A percentile compares a stretch with the other conserved stretches of the same genome.
phyloP scores from a whole-genome alignment of 2,888 invertebrate species.

The Nomada fabriciana region DNA sequence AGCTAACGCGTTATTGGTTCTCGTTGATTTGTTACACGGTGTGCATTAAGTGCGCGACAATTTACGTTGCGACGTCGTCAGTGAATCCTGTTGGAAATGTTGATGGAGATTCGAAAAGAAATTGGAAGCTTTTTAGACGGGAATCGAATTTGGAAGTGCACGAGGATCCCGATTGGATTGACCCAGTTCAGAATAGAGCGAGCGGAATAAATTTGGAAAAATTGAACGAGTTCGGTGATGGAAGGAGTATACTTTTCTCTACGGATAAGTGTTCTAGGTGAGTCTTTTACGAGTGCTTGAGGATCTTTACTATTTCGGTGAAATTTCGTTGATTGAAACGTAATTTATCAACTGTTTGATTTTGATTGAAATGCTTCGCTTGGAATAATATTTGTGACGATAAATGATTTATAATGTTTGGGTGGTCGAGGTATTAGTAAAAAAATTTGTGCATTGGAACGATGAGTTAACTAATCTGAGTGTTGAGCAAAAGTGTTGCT shows the following conservation, averaged over 20 bases:
- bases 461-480: too few relatives aligned
- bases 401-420: too few relatives aligned
- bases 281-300: background rate
- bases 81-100: background rate
- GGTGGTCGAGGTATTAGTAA: too few relatives aligned
- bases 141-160: background rate
- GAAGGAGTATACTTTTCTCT: conserved; percentile 11
- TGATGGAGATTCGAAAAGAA: background rate
- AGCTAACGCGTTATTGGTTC: conserved; percentile 7
- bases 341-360: too few relatives aligned
- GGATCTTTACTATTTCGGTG: background rate
- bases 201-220: background rate
- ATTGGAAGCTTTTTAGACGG: background rate
- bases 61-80: background rate
- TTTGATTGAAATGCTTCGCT: too few relatives aligned
- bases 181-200: background rate
- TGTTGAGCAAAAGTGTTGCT: too few relatives aligned
- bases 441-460: too few relatives aligned
- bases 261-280: conserved; percentile 42
- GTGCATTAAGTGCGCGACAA: conserved; percentile 17
- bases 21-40: conserved; percentile 20
- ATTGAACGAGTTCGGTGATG: background rate
- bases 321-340: background rate
- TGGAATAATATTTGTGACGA: too few relatives aligned
- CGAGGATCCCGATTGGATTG: background rate